Evolutionary conservation across 2,113 vertebrate species (phyloP).

Genomic region (Pristiophorus japonicus): DNA sequence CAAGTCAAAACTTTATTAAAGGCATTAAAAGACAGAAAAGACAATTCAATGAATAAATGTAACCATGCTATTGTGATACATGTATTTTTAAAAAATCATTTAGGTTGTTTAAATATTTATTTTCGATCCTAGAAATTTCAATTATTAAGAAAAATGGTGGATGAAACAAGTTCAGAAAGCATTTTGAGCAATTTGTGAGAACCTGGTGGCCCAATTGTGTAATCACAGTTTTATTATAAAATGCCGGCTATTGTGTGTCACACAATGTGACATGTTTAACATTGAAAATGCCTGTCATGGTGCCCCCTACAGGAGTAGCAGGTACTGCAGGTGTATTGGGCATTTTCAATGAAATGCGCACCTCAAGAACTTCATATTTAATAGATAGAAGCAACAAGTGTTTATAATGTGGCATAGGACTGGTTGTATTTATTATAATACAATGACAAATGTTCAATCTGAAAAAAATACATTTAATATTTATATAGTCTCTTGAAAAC

Average conservation of each 20-base stretch:
- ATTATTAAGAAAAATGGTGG: background rate
- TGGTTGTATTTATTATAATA: background rate
- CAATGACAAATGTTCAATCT: background rate
- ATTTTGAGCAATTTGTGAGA: background rate
- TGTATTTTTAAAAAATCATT: slow-evolving; percentile 16
- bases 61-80: background rate
- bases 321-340: background rate
- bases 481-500: background rate
- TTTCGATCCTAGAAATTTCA: background rate
- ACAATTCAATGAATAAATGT: slow-evolving; percentile 4
- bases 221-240: background rate
- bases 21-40: background rate
- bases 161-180: background rate
- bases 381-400: background rate
- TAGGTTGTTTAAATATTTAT: background rate
- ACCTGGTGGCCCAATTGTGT: background rate
- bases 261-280: background rate
- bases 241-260: background rate
- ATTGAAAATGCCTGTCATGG: background rate
- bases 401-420: background rate
- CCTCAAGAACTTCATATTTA: background rate
- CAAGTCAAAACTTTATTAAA: background rate
- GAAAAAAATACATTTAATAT: slow-evolving; percentile 13
- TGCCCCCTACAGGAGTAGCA: background rate
- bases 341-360: background rate